These are phyloP conservation scores for Cotesia glomerata DNA, from an alignment of 1,140 invertebrate genomes.

Conservation along the genomic window DNA sequence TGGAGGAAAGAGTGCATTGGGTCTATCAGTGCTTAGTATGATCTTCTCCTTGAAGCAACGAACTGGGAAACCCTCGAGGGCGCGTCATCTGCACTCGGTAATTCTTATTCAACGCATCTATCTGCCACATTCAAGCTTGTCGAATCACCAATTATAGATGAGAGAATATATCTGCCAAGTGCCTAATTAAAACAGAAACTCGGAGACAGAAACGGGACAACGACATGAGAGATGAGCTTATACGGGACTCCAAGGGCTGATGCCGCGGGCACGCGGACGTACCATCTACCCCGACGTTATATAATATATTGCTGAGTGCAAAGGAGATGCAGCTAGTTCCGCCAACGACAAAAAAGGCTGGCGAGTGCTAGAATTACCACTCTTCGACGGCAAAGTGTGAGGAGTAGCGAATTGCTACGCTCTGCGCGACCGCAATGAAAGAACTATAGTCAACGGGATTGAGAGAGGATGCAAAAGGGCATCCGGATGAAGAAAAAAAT, in stretches of 20 bases:
- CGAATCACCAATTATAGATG: constrained; percentile 49
- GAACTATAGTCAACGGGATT: constrained; percentile 22
- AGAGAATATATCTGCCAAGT: constrained; percentile 51
- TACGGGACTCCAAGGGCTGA: constrained; percentile 19
- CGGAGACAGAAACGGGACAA: constrained; percentile 48
- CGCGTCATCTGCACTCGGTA: constrained; percentile 54
- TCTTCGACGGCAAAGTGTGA: constrained; percentile 58
- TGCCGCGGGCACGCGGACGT: constrained; percentile 8
- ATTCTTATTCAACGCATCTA: constrained; percentile 60
- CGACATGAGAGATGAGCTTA: constrained; percentile 38
- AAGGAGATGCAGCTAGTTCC: constrained; percentile 46
- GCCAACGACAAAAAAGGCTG: constrained; percentile 48
- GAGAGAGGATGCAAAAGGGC: constrained; percentile 23
- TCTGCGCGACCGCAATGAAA: constrained; percentile 18
- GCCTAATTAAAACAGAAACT: constrained; percentile 64
- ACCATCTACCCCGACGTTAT: not conserved
- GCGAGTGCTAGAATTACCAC: constrained; percentile 63
- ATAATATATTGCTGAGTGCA: constrained; percentile 50
- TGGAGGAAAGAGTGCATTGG: not conserved
- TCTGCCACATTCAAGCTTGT: constrained; percentile 55
- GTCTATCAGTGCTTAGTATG: not conserved
- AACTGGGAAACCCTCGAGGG: constrained; percentile 36
- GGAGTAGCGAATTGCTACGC: constrained; percentile 38
- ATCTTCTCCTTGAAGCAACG: constrained; percentile 24
- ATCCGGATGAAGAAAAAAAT: constrained; percentile 35